A percentile compares a stretch with the other conserved stretches of the same genome.
Evolutionary conservation across 2,888 invertebrate genomes (phyloP).

Genomic region (Altica lythri): DNA sequence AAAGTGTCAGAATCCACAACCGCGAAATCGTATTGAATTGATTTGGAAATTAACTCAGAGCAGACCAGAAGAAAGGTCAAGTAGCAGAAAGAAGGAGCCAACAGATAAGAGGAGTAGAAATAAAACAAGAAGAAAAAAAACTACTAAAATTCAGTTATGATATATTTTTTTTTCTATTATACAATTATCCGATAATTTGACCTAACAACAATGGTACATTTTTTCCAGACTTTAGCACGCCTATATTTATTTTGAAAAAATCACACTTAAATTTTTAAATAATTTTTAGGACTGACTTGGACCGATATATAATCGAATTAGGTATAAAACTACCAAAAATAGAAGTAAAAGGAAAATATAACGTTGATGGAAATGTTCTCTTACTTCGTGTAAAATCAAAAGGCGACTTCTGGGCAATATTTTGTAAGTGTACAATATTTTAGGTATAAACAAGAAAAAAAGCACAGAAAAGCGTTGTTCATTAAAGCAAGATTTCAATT

Average conservation of each 20-base stretch:
- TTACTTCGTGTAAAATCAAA: conserved; percentile 78
- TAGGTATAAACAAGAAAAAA: too few species aligned
- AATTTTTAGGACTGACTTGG: conserved; percentile 62
- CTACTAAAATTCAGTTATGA: too few species aligned
- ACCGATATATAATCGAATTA: conserved; percentile 66
- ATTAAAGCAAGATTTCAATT: not conserved
- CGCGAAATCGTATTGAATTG: too few species aligned
- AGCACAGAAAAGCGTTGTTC: not conserved
- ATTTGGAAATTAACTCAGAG: too few species aligned
- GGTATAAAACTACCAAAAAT: conserved; percentile 69
- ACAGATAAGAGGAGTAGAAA: too few species aligned
- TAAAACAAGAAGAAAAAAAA: too few species aligned
- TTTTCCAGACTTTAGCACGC: not conserved
- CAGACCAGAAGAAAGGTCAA: too few species aligned
- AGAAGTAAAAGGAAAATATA: conserved; percentile 76
- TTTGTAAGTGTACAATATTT: conserved; percentile 68
- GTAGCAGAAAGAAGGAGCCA: too few species aligned
- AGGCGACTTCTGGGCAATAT: conserved; percentile 81
- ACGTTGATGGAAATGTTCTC: conserved; percentile 76
- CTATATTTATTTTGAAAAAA: not conserved
- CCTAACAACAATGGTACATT: not conserved
- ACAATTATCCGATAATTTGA: too few species aligned
- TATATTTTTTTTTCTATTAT: too few species aligned
- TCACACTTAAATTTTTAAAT: conserved; percentile 5
- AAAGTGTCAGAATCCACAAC: too few species aligned